Evolutionary conservation across 2,888 invertebrate species (phyloP).

Genomic region (Aquatica leii): DNA sequence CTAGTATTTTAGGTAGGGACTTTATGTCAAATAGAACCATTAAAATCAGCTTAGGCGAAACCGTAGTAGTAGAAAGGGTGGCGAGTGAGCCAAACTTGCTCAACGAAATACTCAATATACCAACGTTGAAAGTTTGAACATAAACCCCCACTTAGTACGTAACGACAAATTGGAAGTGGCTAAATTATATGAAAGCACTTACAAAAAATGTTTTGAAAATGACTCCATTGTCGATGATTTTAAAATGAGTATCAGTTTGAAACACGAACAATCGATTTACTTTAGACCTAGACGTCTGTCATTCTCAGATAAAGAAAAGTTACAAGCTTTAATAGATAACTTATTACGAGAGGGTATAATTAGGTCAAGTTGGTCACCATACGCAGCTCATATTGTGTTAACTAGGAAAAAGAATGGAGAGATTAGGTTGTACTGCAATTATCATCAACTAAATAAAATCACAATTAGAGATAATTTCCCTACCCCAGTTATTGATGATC

Average conservation of each 20-base stretch:
- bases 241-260: background rate
- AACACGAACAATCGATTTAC: background rate
- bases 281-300: background rate
- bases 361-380: too few species aligned
- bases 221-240: background rate
- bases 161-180: background rate
- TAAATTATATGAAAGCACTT: conserved; percentile 3
- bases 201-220: background rate
- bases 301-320: too few species aligned
- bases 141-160: background rate
- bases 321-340: too few species aligned
- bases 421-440: background rate
- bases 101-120: background rate
- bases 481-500: background rate
- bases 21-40: background rate
- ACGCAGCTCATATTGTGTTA: too few species aligned
- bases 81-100: background rate
- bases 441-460: background rate
- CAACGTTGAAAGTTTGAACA: conserved; percentile 4
- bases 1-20: background rate
- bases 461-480: background rate
- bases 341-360: too few species aligned
- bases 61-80: conserved; percentile 1
- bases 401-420: background rate
- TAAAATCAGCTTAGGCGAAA: conserved; percentile 1